Conservation (phyloP, 2,797 vertebrate species). For the Notoglanidium macrostoma region DNA sequence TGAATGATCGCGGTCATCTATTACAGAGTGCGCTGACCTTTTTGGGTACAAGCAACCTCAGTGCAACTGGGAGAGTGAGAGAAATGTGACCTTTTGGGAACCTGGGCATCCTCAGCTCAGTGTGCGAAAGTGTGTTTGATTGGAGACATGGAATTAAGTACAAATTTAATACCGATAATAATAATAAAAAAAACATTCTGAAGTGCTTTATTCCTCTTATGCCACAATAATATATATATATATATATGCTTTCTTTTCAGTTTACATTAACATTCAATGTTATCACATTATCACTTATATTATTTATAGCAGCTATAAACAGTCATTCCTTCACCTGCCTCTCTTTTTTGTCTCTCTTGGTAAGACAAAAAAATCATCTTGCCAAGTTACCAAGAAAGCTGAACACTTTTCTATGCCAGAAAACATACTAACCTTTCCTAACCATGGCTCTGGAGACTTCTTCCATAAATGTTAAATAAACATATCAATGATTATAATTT, state of each 20-base stretch:
- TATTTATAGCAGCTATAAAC: neutral
- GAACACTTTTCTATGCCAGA: too few species aligned
- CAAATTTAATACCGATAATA: neutral
- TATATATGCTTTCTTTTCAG: neutral
- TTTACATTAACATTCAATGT: neutral
- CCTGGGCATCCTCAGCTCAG: conserved; percentile 32
- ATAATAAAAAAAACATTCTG: neutral
- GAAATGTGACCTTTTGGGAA: conserved; percentile 49
- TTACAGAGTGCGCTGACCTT: conserved; percentile 53
- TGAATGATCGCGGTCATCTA: conserved; percentile 47
- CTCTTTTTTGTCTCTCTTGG: neutral
- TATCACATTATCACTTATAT: too few species aligned
- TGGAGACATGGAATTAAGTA: neutral
- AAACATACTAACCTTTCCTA: too few species aligned
- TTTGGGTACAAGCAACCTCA: conserved; percentile 28
- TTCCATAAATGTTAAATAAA: neutral
- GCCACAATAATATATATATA: neutral
- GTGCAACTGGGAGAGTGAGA: conserved; percentile 29
- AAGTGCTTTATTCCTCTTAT: neutral
- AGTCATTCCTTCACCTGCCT: neutral
- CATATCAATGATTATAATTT: neutral
- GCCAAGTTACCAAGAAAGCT: neutral
- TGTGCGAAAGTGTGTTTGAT: conserved; percentile 32
- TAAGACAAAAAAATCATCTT: neutral
- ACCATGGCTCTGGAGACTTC: neutral